These are phyloP conservation scores for Neotoxoptera formosana DNA, from an alignment of 1,140 invertebrate species.

Conservation along the genomic window DNA sequence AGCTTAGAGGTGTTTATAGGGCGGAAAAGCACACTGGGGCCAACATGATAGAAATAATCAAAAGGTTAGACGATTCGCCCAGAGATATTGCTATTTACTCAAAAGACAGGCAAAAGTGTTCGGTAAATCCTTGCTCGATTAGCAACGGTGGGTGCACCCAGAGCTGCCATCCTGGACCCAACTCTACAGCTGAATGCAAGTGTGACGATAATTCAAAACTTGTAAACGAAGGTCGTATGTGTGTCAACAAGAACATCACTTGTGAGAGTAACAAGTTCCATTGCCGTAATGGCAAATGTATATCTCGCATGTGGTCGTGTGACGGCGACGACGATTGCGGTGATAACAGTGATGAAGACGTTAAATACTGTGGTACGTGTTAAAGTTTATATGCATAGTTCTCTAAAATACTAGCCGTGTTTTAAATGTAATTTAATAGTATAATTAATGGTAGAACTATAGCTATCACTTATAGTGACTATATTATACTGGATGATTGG, in stretches of 20 bases:
- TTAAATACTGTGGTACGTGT: slow-evolving; percentile 83
- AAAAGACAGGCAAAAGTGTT: slow-evolving; percentile 79
- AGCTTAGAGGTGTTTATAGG: slow-evolving; percentile 90
- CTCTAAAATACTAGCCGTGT: slow-evolving; percentile 47
- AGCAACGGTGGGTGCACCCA: slow-evolving; percentile 97
- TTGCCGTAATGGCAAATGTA: slow-evolving; percentile 94
- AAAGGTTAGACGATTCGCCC: slow-evolving; percentile 87
- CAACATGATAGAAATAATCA: slow-evolving; percentile 93
- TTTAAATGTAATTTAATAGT: not conserved
- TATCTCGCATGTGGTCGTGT: slow-evolving; percentile 95
- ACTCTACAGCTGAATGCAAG: slow-evolving; percentile 84
- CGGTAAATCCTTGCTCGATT: slow-evolving; percentile 83
- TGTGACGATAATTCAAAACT: slow-evolving; percentile 86
- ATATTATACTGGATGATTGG: not conserved
- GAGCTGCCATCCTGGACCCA: slow-evolving; percentile 88
- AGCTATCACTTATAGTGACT: not conserved
- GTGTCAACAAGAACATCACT: slow-evolving; percentile 84
- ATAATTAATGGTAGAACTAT: not conserved
- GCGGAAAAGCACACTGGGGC: slow-evolving; percentile 97
- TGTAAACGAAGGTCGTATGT: slow-evolving; percentile 92
- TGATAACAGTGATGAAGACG: slow-evolving; percentile 92
- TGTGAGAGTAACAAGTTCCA: slow-evolving; percentile 91
- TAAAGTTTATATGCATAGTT: not conserved
- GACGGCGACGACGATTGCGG: slow-evolving; percentile 93
- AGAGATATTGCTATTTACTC: slow-evolving; percentile 92